phyloP scores from a whole-genome alignment of 1,140 invertebrate genomes.

The Aricia agestis region DNA sequence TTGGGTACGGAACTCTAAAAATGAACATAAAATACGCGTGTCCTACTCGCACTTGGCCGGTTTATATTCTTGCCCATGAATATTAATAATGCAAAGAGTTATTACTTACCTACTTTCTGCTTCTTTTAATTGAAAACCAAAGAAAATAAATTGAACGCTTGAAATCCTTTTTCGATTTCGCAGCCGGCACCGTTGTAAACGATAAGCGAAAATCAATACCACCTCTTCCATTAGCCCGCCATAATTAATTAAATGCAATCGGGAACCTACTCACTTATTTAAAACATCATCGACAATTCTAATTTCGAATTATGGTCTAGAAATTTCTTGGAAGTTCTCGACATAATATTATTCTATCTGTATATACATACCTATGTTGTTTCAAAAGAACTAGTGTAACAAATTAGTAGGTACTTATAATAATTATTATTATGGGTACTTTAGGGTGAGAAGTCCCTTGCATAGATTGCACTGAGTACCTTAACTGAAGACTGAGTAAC shows the following conservation, averaged over 20 bases:
- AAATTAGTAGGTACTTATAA: too few relatives aligned
- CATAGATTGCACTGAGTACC: too few relatives aligned
- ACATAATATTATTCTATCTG: too few relatives aligned
- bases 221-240: constrained; percentile 26
- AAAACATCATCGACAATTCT: background rate
- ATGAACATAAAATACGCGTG: too few relatives aligned
- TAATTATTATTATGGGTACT: too few relatives aligned
- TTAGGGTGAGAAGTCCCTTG: too few relatives aligned
- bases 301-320: background rate
- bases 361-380: too few relatives aligned
- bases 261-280: constrained; percentile 5
- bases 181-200: constrained; percentile 48
- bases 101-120: background rate
- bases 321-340: too few relatives aligned
- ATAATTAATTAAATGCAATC: constrained; percentile 1
- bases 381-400: too few relatives aligned
- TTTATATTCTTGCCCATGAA: background rate
- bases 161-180: constrained; percentile 45
- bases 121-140: background rate
- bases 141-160: constrained; percentile 24
- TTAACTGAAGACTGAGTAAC: too few relatives aligned
- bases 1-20: too few relatives aligned
- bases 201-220: constrained; percentile 59
- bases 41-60: too few relatives aligned
- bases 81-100: background rate